Base-by-base conservation (phyloP, 2,888 invertebrate genomes). In the Mesoligia furuncula region DNA sequence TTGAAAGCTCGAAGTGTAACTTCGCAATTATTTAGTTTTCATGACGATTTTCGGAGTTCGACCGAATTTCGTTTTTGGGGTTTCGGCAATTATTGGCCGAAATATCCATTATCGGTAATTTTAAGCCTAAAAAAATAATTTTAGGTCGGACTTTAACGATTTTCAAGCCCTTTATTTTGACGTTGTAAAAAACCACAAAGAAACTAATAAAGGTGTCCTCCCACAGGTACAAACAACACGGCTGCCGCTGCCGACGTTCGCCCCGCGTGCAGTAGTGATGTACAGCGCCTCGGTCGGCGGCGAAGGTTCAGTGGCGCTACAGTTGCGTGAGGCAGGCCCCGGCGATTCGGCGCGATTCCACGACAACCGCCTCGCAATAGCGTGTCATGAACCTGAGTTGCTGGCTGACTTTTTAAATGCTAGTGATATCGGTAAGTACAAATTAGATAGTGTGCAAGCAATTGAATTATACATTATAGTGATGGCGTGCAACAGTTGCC, bases 331-430 rank as follows among this genome's bases (percentile, higher is more conserved):
- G 90, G 97, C 97, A 51, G 97, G 94, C 36, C 96, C 96, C 1
- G 95, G 94, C 9, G 96, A 97, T 77, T 91, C 91, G 24, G 90
- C 92, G 13, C 88, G 93, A 57, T 89, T 97, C 81, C 97, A 97
- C 90, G 97, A 97, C 89, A 98, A 98, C 88, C 97, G 98, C 89
- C 97, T 98, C 83, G 98, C 98, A 88, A 97, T 98, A 91, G 98
- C 98, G 86, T 98, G 98, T 95, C 98, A 98, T 92, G 98, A 98
- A 95, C 97, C 98, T 48, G 98, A 98, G 91, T 97, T 98, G 92
- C 96, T 98, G 77, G 98, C 98, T 69, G 98, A 98, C 93, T 96
- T 98, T 90, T 96, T 98, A 87, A 97, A 98, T 75, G 97, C 98
- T 83, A 97, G 97, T 90, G 97, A 96, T 77, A 95, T 96, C 75